Base-by-base conservation (phyloP, 2,797 vertebrate species). In the Petrocephalus sullivani region DNA sequence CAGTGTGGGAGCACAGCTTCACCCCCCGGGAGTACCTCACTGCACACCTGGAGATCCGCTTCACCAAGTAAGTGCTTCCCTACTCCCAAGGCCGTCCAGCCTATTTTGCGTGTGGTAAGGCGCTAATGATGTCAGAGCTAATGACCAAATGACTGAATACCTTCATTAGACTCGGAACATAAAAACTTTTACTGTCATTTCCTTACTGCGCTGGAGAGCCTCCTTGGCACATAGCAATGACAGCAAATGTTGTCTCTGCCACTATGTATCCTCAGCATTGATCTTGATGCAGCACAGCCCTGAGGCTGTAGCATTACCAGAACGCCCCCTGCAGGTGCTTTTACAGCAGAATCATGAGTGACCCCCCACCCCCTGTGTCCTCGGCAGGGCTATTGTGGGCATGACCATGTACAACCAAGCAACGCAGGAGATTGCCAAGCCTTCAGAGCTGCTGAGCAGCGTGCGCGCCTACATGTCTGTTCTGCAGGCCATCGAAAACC, bases 351-450 rank as follows among this genome's bases (percentile, higher is more conserved):
- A 75, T 16, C 16, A 75, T 41, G 33, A 75, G 28, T 41, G 6
- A 75, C 28, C 7, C 57, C 12, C 19, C 14, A 23, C 8, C 60
- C 9, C 5, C 64, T 28, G 14, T 71, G 64, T 71, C 28, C 86
- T 54, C 3, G 4, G 89, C 91, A 97, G 97, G 93, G 97, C 97
- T 61, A 97, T 97, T 92, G 97, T 97, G 92, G 97, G 98, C 41
- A 99, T 99, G 98, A 99, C 98, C 37, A 99, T 99, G 98, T 99
- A 99, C 95, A 99, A 98, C 95, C 98, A 99, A 95, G 97, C 98
- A 84, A 99, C 98, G 0, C 98, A 99, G 94, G 98, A 99, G 94
- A 99, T 99, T 89, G 98, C 98, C 93, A 99, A 99, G 93, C 98
- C 98, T 88, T 99, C 98, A 0, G 98, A 99, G 93, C 96, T 99